Base-by-base conservation (phyloP, 64 coral and sea anemone species). In the Acropora yongei region DNA sequence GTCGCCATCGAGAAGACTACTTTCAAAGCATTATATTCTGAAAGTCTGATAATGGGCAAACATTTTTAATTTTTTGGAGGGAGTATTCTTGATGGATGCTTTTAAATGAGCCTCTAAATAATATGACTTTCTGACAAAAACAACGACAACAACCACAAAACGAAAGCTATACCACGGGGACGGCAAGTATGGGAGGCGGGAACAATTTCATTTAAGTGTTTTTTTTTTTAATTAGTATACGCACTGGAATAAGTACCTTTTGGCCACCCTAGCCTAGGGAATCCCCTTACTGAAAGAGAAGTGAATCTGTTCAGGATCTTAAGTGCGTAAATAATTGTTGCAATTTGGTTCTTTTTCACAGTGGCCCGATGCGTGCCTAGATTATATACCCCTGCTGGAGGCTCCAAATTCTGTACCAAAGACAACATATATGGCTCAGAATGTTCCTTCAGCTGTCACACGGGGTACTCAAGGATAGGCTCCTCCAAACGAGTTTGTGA, bases 341-440 rank as follows among this genome's bases (percentile, higher is more conserved):
- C 51, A 55, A 1, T 71, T 80, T 91, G 14, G 11, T 83, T 81
- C 11, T 1, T 14, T 75, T 73, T 19, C 8, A 41, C 50, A 91
- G 89, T 82, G 14, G 44, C 83, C 6, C 72, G 80, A 41, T 91
- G 89, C 41, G 16, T 4, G 49, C 89, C 89, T 16, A 91, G 50
- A 41, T 58, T 91, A 17, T 75, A 61, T 55, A 68, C 89, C 8
- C 89, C 89, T 83, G 72, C 79, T 19, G 80, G 89, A 60, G 89
- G 89, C 1, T 20, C 16, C 49, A 73, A 46, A 47, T 12, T 40
- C 8, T 94, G 93, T 46, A 83, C 58, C n/a, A 41, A 85, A 9
- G 93, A 84, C 8, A 94, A 94, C 45, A 68, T 84, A 19, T 94
- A 89, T 79, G 93, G 93, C 19, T 89, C 87, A 55, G 72, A 85